These are phyloP conservation scores for Agrotis puta DNA, from an alignment of 2,888 invertebrate genomes.

Conservation along the genomic window DNA sequence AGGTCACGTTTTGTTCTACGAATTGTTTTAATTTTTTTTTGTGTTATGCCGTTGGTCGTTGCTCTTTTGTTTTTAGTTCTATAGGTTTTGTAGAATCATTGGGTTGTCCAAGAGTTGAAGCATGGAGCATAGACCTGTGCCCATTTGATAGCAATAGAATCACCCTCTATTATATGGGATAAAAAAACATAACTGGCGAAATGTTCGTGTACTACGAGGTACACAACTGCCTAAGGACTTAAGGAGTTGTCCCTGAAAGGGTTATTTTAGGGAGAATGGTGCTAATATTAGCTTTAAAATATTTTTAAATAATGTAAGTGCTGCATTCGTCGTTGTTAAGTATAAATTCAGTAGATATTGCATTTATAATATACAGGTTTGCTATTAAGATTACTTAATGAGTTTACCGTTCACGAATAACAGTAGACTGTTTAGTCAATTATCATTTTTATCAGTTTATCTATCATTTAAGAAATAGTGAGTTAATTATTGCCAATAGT, in stretches of 20 bases:
- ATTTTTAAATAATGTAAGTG: background rate
- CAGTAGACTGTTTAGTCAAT: constrained; percentile 16
- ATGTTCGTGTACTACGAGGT: background rate
- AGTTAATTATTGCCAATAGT: constrained; percentile 2
- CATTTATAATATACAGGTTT: constrained; percentile 12
- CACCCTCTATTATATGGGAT: background rate
- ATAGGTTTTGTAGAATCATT: background rate
- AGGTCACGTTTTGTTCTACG: constrained; percentile 23
- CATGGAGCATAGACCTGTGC: background rate
- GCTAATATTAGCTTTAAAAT: too few species aligned
- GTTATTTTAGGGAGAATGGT: too few species aligned
- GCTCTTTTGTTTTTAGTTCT: background rate
- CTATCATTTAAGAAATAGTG: constrained; percentile 18
- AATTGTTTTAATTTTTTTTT: constrained; percentile 7
- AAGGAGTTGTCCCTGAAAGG: too few species aligned
- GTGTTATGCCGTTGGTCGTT: background rate
- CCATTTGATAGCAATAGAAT: background rate
- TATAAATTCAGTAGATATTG: constrained; percentile 11
- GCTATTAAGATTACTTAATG: constrained; percentile 29
- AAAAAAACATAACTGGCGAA: background rate
- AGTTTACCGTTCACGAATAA: constrained; percentile 23
- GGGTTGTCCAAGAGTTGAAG: background rate
- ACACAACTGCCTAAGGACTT: too few species aligned
- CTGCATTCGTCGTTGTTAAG: background rate
- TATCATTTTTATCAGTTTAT: constrained; percentile 41